Evolutionary conservation across 2,888 invertebrate genomes (phyloP), one percentile per base, ranked within the genome.

Genomic region (Leucania comma): DNA sequence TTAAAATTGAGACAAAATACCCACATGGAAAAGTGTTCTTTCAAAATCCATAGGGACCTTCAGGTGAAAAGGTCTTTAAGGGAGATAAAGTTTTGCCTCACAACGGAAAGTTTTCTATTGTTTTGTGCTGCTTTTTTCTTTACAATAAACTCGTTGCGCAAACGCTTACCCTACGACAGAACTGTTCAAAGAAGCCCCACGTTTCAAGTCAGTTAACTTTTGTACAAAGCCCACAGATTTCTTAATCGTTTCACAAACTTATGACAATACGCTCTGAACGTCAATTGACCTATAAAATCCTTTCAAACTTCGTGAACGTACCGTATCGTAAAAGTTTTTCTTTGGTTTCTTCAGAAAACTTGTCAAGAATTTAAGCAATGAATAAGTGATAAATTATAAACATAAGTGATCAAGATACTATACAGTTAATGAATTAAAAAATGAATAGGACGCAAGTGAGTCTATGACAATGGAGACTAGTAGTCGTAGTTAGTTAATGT

Each of bases 361-460:
- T 71, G 42, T 65, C 69, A 73, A 77, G 77, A 70, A 63, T 75
- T 71, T 32, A 72, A 69, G 67, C 46, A 68, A 78, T 82, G 75
- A 78, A 84, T 71, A 77, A 85, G 82, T 87, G 83, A 84, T 82
- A 69, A 58, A 50, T 26, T 26, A 60, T 26, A 67, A 61, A 67
- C 38, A 59, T 58, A 65, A 70, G 71, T 58, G n/a, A 80, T 73
- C 75, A 78, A 82, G 32, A 70, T 65, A 80, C 75, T 76, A 59
- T 50, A 63, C 32, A 75, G 63, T 57, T 67, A 64, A 59, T 65
- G 22, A 75, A 78, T 57, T 76, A 72, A 48, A 85, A 85, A 89
- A 91, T 91, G 87, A 82, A 77, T 74, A 89, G 88, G 88, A 92
- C 89, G 84, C 78, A 86, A 87, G 90, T 91, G 90, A 85, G 65